Base-by-base conservation (phyloP, 2,888 invertebrate genomes). In the Coleophora deauratella region DNA sequence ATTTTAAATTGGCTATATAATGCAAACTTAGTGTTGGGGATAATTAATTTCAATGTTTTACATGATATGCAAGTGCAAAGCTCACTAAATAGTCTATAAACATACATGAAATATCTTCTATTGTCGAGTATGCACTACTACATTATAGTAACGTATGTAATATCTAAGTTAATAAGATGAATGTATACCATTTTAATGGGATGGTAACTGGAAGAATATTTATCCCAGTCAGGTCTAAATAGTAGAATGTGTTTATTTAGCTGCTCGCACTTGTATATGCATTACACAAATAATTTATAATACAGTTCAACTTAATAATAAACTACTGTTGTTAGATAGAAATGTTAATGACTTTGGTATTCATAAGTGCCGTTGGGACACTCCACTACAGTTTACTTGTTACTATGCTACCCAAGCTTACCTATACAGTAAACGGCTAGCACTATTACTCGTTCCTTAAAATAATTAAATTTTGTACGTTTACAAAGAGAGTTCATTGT, bases 61-160 rank as follows among this genome's bases (percentile, higher is more conserved):
- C 21, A 80, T 85, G 85, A 85, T 85, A 85, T 85, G 85, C 85
- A 84, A 85, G 81, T 82, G 85, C 85, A 82, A 84, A 85, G 85
- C 85, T 85, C 85, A 79, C 85, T 85, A 84, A 81, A 78, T 71
- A 74, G 6, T 21, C 21, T 21, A 4, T 21, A 21, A 21, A 21
- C 6, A 75, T 69, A 68, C 62, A 66, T 57, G 62, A 62, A 65
- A 62, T 54, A 57, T 57, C 56, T 55, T 56, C 70, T 71, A 68
- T 71, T 67, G 72, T 71, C 72, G 59, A 58, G 62, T 58, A 57
- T 33, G 50, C 69, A 72, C 65, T 57, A 52, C 69, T 77, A 76
- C 69, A 61, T 68, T 73, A 72, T 55, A 65, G 59, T 61, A 66
- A 54, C 62, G 61, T 57, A 66, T 46, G 44, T 40, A 44, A 55